Evolutionary conservation across 2,797 vertebrate genomes (phyloP).

Genomic region (Micropoecilia bifurca): DNA sequence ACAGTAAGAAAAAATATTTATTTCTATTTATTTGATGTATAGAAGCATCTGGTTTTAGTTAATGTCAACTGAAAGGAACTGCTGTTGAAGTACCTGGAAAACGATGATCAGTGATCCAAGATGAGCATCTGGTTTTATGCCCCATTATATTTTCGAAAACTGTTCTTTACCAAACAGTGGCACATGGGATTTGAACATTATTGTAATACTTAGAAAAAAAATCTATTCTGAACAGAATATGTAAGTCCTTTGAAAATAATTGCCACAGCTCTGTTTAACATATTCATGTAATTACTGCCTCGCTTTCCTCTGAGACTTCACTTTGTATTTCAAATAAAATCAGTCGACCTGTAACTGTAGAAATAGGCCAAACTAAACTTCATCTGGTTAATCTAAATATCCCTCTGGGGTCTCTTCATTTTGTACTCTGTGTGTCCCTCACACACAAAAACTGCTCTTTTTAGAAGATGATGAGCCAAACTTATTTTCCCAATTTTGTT

Average conservation of each 20-base stretch:
- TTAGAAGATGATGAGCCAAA: neutral
- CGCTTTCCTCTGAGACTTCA: neutral
- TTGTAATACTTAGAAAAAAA: neutral
- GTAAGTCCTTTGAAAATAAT: neutral
- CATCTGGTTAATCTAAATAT: constrained; percentile 5
- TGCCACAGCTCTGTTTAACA: neutral
- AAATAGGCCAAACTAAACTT: constrained; percentile 1
- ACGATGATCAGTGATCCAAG: neutral
- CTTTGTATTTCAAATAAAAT: constrained; percentile 1
- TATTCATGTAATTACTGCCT: neutral
- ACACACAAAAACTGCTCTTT: neutral
- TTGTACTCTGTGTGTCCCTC: neutral
- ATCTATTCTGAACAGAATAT: neutral
- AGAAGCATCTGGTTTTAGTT: neutral
- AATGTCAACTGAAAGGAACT: neutral
- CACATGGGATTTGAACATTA: neutral
- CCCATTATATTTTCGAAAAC: neutral
- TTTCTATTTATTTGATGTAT: neutral
- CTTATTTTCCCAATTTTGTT: neutral
- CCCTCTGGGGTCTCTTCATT: neutral
- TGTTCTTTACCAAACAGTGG: neutral
- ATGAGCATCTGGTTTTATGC: neutral
- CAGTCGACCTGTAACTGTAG: neutral
- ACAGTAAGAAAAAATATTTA: neutral
- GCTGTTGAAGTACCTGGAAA: neutral